A percentile compares a stretch with the other conserved stretches of the same genome.
Evolutionary conservation across 2,113 vertebrate genomes (phyloP).

Genomic region (Peromyscus polionotus): DNA sequence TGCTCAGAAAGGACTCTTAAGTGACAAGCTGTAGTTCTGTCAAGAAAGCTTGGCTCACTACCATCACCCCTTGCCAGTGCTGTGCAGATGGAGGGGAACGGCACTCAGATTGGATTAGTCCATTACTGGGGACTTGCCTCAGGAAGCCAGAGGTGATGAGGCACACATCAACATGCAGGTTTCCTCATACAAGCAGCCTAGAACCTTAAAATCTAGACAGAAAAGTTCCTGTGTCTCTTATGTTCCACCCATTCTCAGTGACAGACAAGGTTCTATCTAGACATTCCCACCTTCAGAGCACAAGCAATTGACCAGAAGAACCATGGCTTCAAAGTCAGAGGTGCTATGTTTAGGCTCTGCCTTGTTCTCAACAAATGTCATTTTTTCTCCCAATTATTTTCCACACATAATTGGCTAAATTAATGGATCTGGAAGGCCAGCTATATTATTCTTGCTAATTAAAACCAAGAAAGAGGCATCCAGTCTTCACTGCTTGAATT

Average conservation of each 20-base stretch:
- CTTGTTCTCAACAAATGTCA: not conserved
- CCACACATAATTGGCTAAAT: not conserved
- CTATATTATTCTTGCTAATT: no score
- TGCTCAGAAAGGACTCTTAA: constrained; percentile 1
- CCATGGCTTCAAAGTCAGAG: not conserved
- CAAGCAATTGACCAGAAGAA: no score
- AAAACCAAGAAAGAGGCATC: no score
- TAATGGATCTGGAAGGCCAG: not conserved
- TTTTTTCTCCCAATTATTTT: not conserved
- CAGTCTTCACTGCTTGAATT: no score
- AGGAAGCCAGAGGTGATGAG: not conserved
- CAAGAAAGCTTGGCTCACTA: not conserved
- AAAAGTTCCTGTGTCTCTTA: not conserved
- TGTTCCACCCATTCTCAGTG: not conserved
- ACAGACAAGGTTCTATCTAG: no score
- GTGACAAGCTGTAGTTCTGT: no score
- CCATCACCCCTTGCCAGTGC: not conserved
- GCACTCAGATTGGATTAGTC: not conserved
- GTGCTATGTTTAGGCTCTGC: not conserved
- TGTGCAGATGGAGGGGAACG: not conserved
- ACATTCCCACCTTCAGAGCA: not conserved
- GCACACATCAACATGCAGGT: not conserved
- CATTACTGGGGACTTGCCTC: not conserved
- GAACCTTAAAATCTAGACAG: not conserved
- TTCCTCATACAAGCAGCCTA: not conserved